Conservation (phyloP, 2,113 vertebrate genomes). For the Aptenodytes patagonicus region DNA sequence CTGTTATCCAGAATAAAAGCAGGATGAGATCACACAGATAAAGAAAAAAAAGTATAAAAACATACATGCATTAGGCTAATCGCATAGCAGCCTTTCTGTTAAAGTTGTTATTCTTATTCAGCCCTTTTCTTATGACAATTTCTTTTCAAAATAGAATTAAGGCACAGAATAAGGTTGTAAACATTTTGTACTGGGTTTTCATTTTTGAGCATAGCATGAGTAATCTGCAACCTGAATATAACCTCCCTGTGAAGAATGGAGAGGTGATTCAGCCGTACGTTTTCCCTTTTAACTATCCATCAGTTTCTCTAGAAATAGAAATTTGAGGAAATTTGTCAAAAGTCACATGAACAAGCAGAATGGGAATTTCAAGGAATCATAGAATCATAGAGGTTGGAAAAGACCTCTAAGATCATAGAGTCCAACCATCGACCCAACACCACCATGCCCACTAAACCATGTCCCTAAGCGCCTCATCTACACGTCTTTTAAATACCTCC, state of each 20-base stretch:
- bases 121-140: not conserved
- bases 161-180: not conserved
- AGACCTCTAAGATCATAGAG: too few relatives aligned
- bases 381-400: too few relatives aligned
- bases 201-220: not conserved
- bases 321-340: not conserved
- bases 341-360: not conserved
- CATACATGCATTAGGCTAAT: not conserved
- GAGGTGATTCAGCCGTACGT: not conserved
- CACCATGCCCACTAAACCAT: too few relatives aligned
- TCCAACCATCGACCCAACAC: too few relatives aligned
- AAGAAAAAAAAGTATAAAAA: not conserved
- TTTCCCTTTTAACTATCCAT: not conserved
- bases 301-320: not conserved
- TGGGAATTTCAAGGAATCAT: not conserved
- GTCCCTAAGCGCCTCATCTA: too few relatives aligned
- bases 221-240: not conserved
- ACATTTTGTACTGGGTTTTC: not conserved
- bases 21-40: not conserved
- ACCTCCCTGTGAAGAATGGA: accelerated
- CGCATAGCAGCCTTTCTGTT: not conserved
- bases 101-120: not conserved
- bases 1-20: not conserved
- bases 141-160: not conserved
- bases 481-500: too few relatives aligned